Base-by-base conservation (phyloP, 2,113 vertebrate species). In the Brachypteracias leptosomus region DNA sequence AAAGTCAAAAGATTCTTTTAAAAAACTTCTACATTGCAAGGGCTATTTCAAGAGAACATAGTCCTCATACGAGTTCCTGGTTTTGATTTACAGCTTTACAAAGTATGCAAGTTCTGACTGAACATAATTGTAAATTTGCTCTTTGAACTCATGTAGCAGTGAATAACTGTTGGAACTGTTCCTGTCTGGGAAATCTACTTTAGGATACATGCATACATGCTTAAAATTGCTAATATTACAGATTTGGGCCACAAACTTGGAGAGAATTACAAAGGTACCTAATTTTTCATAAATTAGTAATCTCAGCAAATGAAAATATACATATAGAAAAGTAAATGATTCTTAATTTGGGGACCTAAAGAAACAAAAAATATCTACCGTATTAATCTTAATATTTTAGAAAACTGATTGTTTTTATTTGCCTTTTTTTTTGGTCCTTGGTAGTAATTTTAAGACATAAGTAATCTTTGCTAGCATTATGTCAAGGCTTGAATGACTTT, bases 61-160 rank as follows among this genome's bases (percentile, higher is more conserved):
- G 19, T 15, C 28, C 24, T 70, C 26, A 55, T 8, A 25, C 0
- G 0, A 85, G 19, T 11, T 65, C 59, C 44, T 55, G 13, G 9
- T 51, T 72, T 54, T 68, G 6, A 35, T 61, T 67, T 44, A 42
- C 24, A 40, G 0, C 42, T 91, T 73, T 46, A 49, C 24, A 21
- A 80, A 42, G 2, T 5, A 61, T 9, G 5, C 5, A 76, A 33
- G 16, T 66, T 77, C 59, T 74, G 51, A 86, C 25, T 31, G 10
- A 74, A 54, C 0, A 0, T 33, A 74, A 36, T 9, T 21, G 14
- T 86, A 71, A 76, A 80, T 49, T 90, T 73, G 4, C 13, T 70
- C 40, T 74, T 70, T 84, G 63, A 88, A 33, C 5, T 51, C 36
- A 54, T 1, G 9, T 7, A 76, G 24, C 6, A 58, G 16, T 73